Evolutionary conservation across 2,113 vertebrate species (phyloP).

Genomic region (Acanthisitta chloris): DNA sequence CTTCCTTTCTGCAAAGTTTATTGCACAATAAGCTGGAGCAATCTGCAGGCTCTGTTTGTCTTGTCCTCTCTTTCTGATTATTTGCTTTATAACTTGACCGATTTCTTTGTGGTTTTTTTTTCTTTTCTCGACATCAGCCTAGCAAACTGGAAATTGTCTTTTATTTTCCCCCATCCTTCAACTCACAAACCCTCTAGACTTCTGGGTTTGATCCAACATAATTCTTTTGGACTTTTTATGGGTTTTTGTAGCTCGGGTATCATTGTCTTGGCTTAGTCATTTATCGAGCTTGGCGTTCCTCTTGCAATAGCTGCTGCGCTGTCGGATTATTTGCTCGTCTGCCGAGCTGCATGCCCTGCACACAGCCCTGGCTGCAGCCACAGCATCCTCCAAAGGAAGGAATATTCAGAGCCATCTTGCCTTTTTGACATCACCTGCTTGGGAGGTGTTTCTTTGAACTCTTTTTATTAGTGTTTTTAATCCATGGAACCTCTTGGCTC

Average conservation of each 20-base stretch:
- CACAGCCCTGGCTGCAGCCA: not conserved
- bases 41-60: not conserved
- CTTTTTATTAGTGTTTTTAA: not conserved
- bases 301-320: not conserved
- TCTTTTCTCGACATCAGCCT: not conserved
- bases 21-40: not conserved
- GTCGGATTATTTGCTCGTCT: not conserved
- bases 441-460: not conserved
- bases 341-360: not conserved
- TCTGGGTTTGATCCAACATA: not conserved
- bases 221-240: not conserved
- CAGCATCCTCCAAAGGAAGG: not conserved
- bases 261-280: not conserved
- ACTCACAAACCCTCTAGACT: not conserved
- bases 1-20: not conserved
- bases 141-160: conserved; percentile 5
- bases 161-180: not conserved
- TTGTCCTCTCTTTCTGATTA: not conserved
- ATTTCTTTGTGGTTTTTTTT: not conserved
- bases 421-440: not conserved
- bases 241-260: not conserved
- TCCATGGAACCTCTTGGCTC: not conserved
- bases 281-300: not conserved
- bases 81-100: conserved; percentile 26
- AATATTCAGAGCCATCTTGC: not conserved